Conservation (phyloP, 2,113 vertebrate genomes). For the Lates calcarifer region DNA sequence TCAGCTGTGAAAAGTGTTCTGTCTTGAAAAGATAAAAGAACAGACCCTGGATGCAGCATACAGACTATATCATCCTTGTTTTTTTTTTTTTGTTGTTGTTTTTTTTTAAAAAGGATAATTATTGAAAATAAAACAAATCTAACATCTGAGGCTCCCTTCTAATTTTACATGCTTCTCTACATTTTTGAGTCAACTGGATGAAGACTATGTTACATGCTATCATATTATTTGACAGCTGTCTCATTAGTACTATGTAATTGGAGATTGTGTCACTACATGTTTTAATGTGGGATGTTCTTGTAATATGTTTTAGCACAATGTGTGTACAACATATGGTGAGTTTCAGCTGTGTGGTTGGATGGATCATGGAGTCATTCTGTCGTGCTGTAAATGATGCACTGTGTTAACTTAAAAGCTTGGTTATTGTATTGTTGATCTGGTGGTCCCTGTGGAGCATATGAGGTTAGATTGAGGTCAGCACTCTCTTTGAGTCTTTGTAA, state of each 20-base stretch:
- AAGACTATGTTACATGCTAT: neutral
- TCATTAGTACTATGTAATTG: neutral
- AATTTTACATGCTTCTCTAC: neutral
- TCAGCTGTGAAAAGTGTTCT: neutral
- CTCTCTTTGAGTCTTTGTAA: conserved; percentile 21
- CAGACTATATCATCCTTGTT: no score
- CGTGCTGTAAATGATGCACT: neutral
- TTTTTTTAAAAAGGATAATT: no score
- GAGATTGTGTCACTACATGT: neutral
- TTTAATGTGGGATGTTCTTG: neutral
- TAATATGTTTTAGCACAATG: neutral
- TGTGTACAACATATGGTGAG: neutral
- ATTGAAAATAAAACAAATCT: no score
- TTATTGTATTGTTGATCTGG: neutral
- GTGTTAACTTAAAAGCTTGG: conserved; percentile 5
- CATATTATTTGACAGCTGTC: neutral
- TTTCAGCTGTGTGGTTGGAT: neutral
- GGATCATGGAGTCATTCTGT: neutral
- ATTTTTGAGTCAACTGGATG: neutral
- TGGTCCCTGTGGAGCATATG: neutral
- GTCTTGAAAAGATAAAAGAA: neutral
- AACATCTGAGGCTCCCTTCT: neutral
- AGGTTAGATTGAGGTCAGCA: conserved; percentile 46
- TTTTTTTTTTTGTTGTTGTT: no score
- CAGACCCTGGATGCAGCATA: neutral